These are phyloP conservation scores for Eretmochelys imbricata DNA, from an alignment of 2,113 vertebrate genomes.

Conservation along the genomic window DNA sequence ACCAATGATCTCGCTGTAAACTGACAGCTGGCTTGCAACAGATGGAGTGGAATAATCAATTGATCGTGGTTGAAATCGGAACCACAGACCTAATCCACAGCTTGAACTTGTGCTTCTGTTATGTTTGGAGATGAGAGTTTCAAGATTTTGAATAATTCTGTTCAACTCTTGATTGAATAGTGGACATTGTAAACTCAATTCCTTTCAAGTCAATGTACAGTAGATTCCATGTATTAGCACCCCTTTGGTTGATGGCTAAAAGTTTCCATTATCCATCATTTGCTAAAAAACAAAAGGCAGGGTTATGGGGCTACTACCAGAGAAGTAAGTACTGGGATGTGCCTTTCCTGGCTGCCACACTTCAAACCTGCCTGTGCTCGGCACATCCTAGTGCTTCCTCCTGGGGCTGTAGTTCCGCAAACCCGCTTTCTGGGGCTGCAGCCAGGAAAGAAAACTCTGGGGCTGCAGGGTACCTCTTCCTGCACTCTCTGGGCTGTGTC, in stretches of 20 bases:
- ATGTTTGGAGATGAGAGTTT: constrained; percentile 10
- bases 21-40: constrained; percentile 3
- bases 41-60: constrained; percentile 35
- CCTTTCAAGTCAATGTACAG: constrained; percentile 15
- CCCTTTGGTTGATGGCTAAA: not conserved
- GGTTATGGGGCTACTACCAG: too few relatives aligned
- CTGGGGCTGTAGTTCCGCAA: too few relatives aligned
- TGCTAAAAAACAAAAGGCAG: too few relatives aligned
- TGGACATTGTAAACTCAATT: constrained; percentile 39
- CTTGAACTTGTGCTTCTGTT: constrained; percentile 26
- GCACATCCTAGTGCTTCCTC: too few relatives aligned
- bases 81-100: constrained; percentile 45
- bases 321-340: too few relatives aligned
- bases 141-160: constrained; percentile 44
- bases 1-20: constrained; percentile 35
- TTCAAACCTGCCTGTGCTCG: too few relatives aligned
- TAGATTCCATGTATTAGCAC: constrained; percentile 15
- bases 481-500: too few relatives aligned
- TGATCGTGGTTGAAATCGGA: constrained; percentile 57
- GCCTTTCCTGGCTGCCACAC: too few relatives aligned
- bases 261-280: too few relatives aligned
- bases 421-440: too few relatives aligned
- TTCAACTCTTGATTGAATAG: constrained; percentile 35
- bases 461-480: too few relatives aligned
- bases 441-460: too few relatives aligned